Conservation (phyloP, 2,113 vertebrate genomes). For the Verasper variegatus region DNA sequence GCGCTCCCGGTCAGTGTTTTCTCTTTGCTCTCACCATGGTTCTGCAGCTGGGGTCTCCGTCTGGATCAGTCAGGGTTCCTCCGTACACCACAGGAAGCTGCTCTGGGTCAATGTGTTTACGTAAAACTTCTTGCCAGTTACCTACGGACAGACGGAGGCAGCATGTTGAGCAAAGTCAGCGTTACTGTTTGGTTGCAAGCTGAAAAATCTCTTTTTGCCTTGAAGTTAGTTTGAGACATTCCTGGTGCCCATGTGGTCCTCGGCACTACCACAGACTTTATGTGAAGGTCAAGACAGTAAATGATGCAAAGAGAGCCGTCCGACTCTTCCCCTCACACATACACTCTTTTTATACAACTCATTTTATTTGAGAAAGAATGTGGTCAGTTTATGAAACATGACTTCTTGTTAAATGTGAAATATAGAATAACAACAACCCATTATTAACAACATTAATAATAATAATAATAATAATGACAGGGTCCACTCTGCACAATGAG, state of each 20-base stretch:
- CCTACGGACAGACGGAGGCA: slow-evolving; percentile 70
- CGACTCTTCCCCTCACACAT: too few relatives aligned
- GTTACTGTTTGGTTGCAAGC: neutral
- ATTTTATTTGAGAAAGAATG: too few relatives aligned
- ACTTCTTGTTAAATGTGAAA: too few relatives aligned
- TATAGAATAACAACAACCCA: too few relatives aligned
- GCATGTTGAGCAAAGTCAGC: neutral
- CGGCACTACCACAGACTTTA: neutral
- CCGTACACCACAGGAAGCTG: slow-evolving; percentile 91
- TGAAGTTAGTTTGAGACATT: too few relatives aligned
- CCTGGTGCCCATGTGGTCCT: neutral
- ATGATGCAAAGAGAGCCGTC: neutral
- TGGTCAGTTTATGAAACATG: too few relatives aligned
- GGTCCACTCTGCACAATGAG: too few relatives aligned
- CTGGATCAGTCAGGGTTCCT: slow-evolving; percentile 87
- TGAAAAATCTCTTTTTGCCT: neutral
- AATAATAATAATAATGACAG: too few relatives aligned
- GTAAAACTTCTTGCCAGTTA: slow-evolving; percentile 93
- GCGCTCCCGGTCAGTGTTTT: neutral
- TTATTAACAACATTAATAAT: too few relatives aligned
- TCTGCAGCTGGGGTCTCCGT: slow-evolving; percentile 89
- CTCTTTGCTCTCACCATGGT: slow-evolving; percentile 83
- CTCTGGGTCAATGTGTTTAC: slow-evolving; percentile 84
- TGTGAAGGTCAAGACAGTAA: neutral
- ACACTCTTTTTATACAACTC: too few relatives aligned